Conservation (phyloP, 2,797 vertebrate genomes). For the Parotocinclus haroldoi region DNA sequence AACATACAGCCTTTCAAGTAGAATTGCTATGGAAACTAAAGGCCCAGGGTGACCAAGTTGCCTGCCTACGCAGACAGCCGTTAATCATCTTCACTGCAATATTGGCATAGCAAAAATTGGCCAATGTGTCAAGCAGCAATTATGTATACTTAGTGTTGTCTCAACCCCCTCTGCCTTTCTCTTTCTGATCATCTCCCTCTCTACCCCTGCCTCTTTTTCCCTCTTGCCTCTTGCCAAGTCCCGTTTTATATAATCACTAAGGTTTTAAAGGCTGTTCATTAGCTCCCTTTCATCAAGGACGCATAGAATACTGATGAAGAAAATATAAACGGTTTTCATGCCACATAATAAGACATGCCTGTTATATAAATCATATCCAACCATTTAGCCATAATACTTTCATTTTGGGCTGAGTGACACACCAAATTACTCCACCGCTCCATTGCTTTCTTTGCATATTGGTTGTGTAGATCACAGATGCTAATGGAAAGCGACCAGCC, state of each 20-base stretch:
- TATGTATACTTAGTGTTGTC: constrained; percentile 78
- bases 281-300: constrained; percentile 65
- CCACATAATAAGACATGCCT: constrained; percentile 68
- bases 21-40: constrained; percentile 76
- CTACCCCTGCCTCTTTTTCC: constrained; percentile 56
- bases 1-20: constrained; percentile 71
- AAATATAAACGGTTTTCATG: constrained; percentile 61
- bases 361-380: constrained; percentile 70
- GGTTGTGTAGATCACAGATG: constrained; percentile 67
- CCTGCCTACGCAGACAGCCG: constrained; percentile 76
- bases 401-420: constrained; percentile 68
- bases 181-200: constrained; percentile 24
- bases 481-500: constrained; percentile 73
- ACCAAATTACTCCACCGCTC: constrained; percentile 70
- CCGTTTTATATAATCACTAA: constrained; percentile 78
- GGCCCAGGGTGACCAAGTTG: constrained; percentile 67
- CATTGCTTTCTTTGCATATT: constrained; percentile 70
- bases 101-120: constrained; percentile 82
- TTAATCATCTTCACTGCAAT: constrained; percentile 83
- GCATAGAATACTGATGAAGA: constrained; percentile 66
- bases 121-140: constrained; percentile 83
- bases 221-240: constrained; percentile 50
- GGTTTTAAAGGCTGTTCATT: constrained; percentile 75
- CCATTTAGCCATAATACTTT: constrained; percentile 69
- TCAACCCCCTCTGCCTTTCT: constrained; percentile 56